Evolutionary conservation across 2,113 vertebrate genomes (phyloP).

Genomic region (Cnemophilus loriae): DNA sequence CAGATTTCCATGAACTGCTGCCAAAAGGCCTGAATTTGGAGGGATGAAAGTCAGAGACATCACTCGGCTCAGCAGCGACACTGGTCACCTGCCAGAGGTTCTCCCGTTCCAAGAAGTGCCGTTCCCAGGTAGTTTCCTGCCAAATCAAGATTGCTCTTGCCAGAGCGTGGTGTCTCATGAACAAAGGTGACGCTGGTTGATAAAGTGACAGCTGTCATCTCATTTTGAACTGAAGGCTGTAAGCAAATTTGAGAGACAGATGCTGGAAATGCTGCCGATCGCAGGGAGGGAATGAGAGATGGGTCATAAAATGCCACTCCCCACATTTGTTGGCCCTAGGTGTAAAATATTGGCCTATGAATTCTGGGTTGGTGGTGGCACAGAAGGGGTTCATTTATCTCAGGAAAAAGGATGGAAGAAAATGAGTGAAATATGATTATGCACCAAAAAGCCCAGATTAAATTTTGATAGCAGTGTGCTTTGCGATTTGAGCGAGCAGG

Average conservation of each 20-base stretch:
- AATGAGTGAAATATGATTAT: constrained; percentile 56
- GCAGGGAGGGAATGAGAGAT: constrained; percentile 14
- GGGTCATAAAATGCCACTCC: constrained; percentile 27
- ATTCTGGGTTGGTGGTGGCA: constrained; percentile 49
- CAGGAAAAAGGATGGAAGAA: constrained; percentile 26
- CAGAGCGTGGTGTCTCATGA: not conserved
- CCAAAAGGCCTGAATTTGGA: not conserved
- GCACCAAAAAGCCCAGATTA: constrained; percentile 38
- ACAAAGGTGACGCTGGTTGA: not conserved
- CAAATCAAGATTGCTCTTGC: not conserved
- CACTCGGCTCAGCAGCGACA: not conserved
- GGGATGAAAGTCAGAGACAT: not conserved
- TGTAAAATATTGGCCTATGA: constrained; percentile 40
- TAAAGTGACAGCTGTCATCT: not conserved
- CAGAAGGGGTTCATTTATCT: constrained; percentile 54
- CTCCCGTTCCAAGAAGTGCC: not conserved
- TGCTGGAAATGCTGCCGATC: not conserved
- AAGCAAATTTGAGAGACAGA: constrained; percentile 52
- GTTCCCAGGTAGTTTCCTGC: not conserved
- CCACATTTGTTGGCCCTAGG: not conserved
- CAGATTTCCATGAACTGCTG: not conserved
- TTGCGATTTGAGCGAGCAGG: not conserved
- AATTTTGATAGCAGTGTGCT: not conserved
- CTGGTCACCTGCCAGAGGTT: not conserved
- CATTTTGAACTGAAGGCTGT: constrained; percentile 17